Percentiles rank a stretch among this genome's conserved stretches.
These are phyloP conservation scores for Halictus rubicundus DNA, from an alignment of 1,140 invertebrate species.

Conservation along the genomic window DNA sequence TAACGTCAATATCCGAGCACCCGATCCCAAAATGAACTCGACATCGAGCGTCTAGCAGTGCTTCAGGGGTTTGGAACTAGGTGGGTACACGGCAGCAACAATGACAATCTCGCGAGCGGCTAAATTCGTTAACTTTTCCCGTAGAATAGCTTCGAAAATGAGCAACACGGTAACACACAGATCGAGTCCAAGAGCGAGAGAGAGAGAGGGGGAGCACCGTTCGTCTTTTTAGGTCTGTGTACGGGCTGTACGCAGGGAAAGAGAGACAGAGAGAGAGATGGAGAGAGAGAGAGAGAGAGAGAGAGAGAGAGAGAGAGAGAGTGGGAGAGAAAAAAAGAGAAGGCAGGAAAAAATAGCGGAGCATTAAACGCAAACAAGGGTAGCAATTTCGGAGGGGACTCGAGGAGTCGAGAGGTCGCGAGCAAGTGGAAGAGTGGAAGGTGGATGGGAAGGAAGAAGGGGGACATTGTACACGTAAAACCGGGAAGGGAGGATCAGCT, in stretches of 20 bases:
- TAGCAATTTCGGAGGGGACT: conserved; percentile 75
- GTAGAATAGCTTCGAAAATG: conserved; percentile 39
- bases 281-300: background rate
- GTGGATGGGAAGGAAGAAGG: conserved; percentile 44
- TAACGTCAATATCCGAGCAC: background rate
- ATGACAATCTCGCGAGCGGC: conserved; percentile 32
- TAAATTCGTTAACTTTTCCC: conserved; percentile 47
- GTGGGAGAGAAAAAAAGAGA: background rate
- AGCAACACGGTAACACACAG: conserved; percentile 38
- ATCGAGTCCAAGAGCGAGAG: too few species aligned
- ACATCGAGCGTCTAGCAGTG: background rate
- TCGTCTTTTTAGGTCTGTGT: conserved; percentile 54
- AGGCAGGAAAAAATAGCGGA: conserved; percentile 69
- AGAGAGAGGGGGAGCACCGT: background rate
- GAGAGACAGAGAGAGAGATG: background rate
- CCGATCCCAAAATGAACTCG: background rate
- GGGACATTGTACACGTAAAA: conserved; percentile 61
- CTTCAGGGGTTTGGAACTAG: background rate
- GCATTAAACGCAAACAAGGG: conserved; percentile 78
- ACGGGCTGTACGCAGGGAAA: conserved; percentile 6
- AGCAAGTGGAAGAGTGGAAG: conserved; percentile 62
- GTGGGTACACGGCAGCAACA: background rate
- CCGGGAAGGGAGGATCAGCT: conserved; percentile 44
- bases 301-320: background rate
- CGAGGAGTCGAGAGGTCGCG: conserved; percentile 71